Evolutionary conservation across 1,140 invertebrate species (phyloP).

Genomic region (Bombus sylvicola): DNA sequence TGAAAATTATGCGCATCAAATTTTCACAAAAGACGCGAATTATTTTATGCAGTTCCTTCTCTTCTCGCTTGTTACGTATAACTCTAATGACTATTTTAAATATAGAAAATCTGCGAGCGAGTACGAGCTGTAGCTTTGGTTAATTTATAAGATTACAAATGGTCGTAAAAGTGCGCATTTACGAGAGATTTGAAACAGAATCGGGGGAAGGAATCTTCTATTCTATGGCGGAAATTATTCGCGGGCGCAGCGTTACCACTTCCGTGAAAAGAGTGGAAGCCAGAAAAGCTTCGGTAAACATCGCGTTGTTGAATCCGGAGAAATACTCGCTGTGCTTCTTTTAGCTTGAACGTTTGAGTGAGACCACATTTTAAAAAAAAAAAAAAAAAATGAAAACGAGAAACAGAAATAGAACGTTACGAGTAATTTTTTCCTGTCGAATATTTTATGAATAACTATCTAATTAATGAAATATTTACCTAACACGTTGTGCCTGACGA

Average conservation of each 20-base stretch:
- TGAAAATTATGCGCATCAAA: background rate
- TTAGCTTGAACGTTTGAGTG: background rate
- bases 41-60: background rate
- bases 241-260: background rate
- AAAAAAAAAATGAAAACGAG: background rate
- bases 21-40: background rate
- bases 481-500: too few relatives aligned
- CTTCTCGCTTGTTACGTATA: background rate
- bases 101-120: background rate
- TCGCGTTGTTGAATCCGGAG: constrained; percentile 9
- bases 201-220: background rate
- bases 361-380: background rate
- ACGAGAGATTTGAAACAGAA: background rate
- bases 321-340: background rate
- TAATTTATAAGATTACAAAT: constrained; percentile 2
- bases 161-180: background rate
- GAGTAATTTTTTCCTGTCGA: background rate
- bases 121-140: background rate
- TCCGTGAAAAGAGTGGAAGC: constrained; percentile 12
- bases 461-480: background rate
- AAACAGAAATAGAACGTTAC: too few relatives aligned
- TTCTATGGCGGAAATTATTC: constrained; percentile 4
- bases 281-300: constrained; percentile 7
- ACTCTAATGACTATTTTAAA: background rate
- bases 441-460: background rate